Percentiles rank a stretch among this genome's conserved stretches.
These are phyloP conservation scores for Stegana nigrithorax DNA, from an alignment of 2,888 invertebrate species.

Conservation along the genomic window DNA sequence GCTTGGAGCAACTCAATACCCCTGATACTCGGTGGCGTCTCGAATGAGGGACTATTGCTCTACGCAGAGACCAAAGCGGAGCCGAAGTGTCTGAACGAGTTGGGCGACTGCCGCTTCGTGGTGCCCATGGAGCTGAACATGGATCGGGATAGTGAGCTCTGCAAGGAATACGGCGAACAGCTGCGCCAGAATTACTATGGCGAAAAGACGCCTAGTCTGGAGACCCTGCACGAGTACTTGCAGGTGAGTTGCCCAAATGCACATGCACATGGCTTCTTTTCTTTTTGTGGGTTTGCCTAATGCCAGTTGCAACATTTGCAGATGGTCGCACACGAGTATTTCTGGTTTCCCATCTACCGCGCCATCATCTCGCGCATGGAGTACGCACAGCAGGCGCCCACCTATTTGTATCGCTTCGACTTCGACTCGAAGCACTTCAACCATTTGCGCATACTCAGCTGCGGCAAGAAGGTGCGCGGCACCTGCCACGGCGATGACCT, in stretches of 20 bases:
- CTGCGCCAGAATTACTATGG: slow-evolving; percentile 61
- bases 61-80: slow-evolving; percentile 61
- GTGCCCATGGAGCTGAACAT: slow-evolving; percentile 65
- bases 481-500: slow-evolving; percentile 68
- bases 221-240: slow-evolving; percentile 66
- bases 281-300: neutral
- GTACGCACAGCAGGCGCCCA: slow-evolving; percentile 58
- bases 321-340: slow-evolving; percentile 67
- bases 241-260: slow-evolving; percentile 50
- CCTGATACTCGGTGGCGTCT: slow-evolving; percentile 65
- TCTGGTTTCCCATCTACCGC: slow-evolving; percentile 68
- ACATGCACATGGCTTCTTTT: neutral
- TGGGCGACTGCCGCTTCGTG: slow-evolving; percentile 62
- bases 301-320: slow-evolving; percentile 33
- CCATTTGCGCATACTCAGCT: slow-evolving; percentile 65
- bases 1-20: slow-evolving; percentile 67
- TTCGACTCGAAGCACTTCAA: slow-evolving; percentile 68
- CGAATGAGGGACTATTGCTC: slow-evolving; percentile 65
- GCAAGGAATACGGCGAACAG: slow-evolving; percentile 60
- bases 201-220: slow-evolving; percentile 61
- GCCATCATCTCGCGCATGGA: slow-evolving; percentile 62
- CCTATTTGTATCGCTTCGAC: slow-evolving; percentile 67
- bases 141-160: slow-evolving; percentile 59
- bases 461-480: slow-evolving; percentile 65
- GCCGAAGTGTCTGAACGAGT: slow-evolving; percentile 62